Evolutionary conservation across 2,797 vertebrate species (phyloP).

Genomic region (Mus spretus): DNA sequence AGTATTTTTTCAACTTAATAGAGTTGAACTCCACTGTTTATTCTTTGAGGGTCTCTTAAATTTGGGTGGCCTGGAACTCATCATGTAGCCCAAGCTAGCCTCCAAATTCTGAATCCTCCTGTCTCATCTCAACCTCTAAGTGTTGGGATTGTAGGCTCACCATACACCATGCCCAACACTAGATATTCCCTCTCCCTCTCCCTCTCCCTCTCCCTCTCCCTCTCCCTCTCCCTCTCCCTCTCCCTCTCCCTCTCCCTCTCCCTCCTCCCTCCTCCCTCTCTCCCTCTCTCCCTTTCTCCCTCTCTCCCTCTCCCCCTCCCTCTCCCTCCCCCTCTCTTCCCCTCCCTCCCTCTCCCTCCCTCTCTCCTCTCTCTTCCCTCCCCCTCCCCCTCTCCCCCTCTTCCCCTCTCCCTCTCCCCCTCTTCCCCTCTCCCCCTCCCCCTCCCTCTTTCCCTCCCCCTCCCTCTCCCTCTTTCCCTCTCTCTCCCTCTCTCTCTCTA

Average conservation of each 20-base stretch:
- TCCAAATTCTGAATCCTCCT: neutral
- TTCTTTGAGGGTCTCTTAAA: neutral
- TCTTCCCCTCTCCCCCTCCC: neutral
- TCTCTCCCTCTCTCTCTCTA: too few relatives aligned
- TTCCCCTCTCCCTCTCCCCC: fast-evolving
- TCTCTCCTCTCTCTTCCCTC: too few relatives aligned
- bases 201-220: too few relatives aligned
- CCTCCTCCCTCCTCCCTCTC: too few relatives aligned
- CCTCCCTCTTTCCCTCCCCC: too few relatives aligned
- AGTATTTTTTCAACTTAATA: neutral
- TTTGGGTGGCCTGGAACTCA: neutral
- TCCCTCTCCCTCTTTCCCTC: too few relatives aligned
- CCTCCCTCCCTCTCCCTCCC: too few relatives aligned
- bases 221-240: fast-evolving
- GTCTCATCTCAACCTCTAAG: neutral
- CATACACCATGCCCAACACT: neutral
- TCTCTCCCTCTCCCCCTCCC: too few relatives aligned
- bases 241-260: too few relatives aligned
- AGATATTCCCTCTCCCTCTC: neutral
- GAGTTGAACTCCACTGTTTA: neutral
- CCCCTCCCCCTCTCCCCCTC: too few relatives aligned
- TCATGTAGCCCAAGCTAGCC: neutral
- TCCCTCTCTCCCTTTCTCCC: too few relatives aligned
- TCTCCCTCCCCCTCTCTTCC: too few relatives aligned
- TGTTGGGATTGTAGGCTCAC: neutral